Conservation (phyloP, 2,797 vertebrate species). For the Artibeus jamaicensis region DNA sequence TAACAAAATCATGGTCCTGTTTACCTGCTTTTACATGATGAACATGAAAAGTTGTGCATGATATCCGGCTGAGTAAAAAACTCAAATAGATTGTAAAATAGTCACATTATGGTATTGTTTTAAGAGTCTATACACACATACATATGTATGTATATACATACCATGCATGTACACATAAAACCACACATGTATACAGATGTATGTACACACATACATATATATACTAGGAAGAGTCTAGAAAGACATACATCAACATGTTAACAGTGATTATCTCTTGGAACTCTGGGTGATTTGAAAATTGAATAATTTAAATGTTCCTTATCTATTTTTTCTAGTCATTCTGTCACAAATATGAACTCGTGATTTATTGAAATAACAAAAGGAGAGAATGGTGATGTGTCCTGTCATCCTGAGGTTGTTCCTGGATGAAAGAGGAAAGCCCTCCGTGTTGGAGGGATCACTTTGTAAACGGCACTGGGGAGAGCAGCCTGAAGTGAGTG, state of each 20-base stretch:
- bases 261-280: not conserved
- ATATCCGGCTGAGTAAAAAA: not conserved
- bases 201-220: not conserved
- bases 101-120: not conserved
- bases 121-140: not conserved
- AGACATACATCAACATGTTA: not conserved
- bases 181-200: too few species aligned
- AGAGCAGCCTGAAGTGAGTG: not conserved
- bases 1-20: not conserved
- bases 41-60: not conserved
- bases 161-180: too few species aligned
- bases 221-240: not conserved
- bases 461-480: not conserved
- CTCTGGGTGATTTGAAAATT: slow-evolving; percentile 9
- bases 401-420: not conserved
- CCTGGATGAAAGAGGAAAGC: not conserved
- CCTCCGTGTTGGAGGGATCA: not conserved
- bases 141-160: not conserved
- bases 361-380: slow-evolving; percentile 7
- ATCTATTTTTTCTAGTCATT: not conserved
- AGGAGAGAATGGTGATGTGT: not conserved
- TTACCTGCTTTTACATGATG: not conserved
- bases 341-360: not conserved
- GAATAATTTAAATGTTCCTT: not conserved
- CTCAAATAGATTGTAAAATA: not conserved